phyloP scores from a whole-genome alignment of 2,113 vertebrate genomes.

The Notarius lentiginosus region DNA sequence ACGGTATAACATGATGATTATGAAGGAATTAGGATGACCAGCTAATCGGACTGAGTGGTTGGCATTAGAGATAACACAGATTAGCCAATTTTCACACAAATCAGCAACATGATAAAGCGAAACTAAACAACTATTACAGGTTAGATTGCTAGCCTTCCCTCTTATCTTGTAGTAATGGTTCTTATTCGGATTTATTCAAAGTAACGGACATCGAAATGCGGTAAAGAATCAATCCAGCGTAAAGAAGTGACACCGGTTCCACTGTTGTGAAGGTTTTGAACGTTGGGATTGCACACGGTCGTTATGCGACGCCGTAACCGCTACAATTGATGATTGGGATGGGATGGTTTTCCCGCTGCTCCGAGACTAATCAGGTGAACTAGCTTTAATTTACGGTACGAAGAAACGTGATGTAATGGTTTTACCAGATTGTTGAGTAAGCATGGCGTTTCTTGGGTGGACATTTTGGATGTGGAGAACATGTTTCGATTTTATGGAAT shows the following conservation, averaged over 20 bases:
- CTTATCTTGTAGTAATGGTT: background rate
- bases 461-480: conserved; percentile 53
- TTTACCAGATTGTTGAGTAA: background rate
- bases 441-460: background rate
- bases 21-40: background rate
- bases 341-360: background rate
- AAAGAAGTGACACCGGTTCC: background rate
- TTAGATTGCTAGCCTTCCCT: background rate
- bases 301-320: background rate
- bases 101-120: background rate
- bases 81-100: background rate
- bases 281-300: background rate
- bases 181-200: background rate
- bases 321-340: background rate
- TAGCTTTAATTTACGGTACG: background rate
- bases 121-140: background rate
- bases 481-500: conserved; percentile 69
- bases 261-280: background rate
- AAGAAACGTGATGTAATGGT: background rate
- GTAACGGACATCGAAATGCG: background rate
- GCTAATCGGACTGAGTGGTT: background rate
- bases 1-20: background rate
- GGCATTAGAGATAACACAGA: background rate
- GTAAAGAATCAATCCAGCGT: no score
- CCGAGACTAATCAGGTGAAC: background rate